These are phyloP conservation scores for Erannis defoliaria DNA, from an alignment of 2,888 invertebrate genomes.

Conservation along the genomic window DNA sequence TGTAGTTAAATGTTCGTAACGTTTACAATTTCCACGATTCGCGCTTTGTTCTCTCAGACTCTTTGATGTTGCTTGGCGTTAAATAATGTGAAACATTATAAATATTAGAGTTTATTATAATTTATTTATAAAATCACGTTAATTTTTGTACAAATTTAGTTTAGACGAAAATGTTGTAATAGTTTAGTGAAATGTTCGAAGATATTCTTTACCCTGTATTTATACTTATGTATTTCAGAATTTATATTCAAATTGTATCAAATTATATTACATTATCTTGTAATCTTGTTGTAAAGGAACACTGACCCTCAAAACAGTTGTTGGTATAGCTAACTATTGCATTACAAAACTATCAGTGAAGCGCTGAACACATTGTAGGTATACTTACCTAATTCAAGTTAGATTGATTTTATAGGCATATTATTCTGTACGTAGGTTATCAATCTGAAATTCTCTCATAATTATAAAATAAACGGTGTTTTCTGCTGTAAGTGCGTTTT, in stretches of 20 bases:
- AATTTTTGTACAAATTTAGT: constrained; percentile 70
- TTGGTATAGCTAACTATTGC: constrained; percentile 58
- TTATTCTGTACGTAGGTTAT: constrained; percentile 86
- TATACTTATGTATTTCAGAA: constrained; percentile 73
- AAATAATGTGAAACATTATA: constrained; percentile 79
- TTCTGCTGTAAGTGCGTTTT: constrained; percentile 79
- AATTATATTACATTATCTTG: constrained; percentile 73
- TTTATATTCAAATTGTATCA: constrained; percentile 76
- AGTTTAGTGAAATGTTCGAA: constrained; percentile 75
- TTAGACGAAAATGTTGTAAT: constrained; percentile 81
- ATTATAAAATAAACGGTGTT: constrained; percentile 88
- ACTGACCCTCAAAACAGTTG: constrained; percentile 64
- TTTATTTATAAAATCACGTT: constrained; percentile 71
- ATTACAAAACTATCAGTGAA: constrained; percentile 68
- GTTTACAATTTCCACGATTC: constrained; percentile 68
- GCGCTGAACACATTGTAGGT: constrained; percentile 71
- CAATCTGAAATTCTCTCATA: constrained; percentile 87
- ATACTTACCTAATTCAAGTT: constrained; percentile 73
- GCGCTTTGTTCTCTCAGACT: constrained; percentile 78
- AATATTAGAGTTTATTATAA: constrained; percentile 74
- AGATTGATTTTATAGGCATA: constrained; percentile 86
- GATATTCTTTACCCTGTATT: constrained; percentile 62
- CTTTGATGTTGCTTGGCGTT: constrained; percentile 84
- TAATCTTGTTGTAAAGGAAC: constrained; percentile 82
- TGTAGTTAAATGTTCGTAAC: constrained; percentile 76